These are phyloP conservation scores for Sisor rabdophorus DNA, from an alignment of 2,113 vertebrate species.

Conservation along the genomic window DNA sequence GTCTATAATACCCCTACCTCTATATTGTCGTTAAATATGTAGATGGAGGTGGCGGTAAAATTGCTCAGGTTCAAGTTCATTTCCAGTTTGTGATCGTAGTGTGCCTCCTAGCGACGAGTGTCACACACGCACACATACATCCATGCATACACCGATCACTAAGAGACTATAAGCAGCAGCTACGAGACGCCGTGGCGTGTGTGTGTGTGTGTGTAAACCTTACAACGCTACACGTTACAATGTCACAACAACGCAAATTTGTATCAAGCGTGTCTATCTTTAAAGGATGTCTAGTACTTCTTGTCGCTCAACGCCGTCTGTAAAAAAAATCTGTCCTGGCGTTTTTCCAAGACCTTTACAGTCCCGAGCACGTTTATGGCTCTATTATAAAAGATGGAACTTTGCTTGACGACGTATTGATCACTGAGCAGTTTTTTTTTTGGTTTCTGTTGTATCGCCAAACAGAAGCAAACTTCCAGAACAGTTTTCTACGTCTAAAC, in stretches of 20 bases:
- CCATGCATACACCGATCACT: conserved; percentile 43
- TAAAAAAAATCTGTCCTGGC: not conserved
- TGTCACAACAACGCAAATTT: conserved; percentile 50
- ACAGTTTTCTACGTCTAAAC: not conserved
- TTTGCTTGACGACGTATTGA: not conserved
- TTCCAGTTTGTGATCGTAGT: conserved; percentile 83
- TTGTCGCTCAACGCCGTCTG: not conserved
- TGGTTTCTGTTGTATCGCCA: not conserved
- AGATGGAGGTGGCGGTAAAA: conserved; percentile 69
- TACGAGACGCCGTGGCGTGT: conserved; percentile 38
- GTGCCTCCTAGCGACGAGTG: conserved; percentile 90
- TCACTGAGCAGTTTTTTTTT: not conserved
- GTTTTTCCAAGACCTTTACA: not conserved
- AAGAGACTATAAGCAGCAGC: conserved; percentile 39
- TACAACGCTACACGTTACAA: conserved; percentile 51
- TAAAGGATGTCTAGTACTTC: conserved; percentile 18
- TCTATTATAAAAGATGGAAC: conserved; percentile 8
- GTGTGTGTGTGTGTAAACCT: conserved; percentile 50
- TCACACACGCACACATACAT: conserved; percentile 48
- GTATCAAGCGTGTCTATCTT: conserved; percentile 47
- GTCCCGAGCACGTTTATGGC: not conserved
- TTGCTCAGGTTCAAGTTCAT: conserved; percentile 83
- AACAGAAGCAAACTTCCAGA: not conserved
- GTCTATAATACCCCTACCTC: conserved; percentile 55
- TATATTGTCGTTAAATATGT: conserved; percentile 65